These are phyloP conservation scores for Sphinx pinastri DNA, from an alignment of 2,888 invertebrate genomes.

Conservation along the genomic window DNA sequence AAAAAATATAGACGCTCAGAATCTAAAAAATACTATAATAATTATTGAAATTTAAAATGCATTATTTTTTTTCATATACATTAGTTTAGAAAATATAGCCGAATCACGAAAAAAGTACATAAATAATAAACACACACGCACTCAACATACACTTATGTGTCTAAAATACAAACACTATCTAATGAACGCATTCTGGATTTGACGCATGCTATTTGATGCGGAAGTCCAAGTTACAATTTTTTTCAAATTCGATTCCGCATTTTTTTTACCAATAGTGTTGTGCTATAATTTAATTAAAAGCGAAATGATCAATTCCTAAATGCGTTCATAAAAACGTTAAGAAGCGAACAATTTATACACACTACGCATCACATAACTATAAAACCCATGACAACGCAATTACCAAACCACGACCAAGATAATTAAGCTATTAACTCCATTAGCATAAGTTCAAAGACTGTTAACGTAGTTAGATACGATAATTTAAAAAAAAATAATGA, in stretches of 20 bases:
- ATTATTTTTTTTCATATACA: too few species aligned
- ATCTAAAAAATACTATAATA: neutral
- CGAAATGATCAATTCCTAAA: neutral
- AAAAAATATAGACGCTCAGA: neutral
- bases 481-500: too few species aligned
- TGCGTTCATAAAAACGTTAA: neutral
- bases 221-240: too few species aligned
- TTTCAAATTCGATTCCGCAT: too few species aligned
- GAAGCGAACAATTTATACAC: constrained; percentile 28
- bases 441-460: too few species aligned
- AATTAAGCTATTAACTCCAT: too few species aligned
- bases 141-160: neutral
- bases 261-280: neutral
- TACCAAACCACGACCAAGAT: too few species aligned
- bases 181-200: neutral
- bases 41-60: neutral
- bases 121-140: constrained; percentile 5
- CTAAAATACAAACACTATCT: neutral
- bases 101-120: neutral
- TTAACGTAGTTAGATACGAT: too few species aligned
- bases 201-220: too few species aligned
- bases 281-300: neutral
- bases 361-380: constrained; percentile 30
- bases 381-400: neutral
- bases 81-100: neutral